These are phyloP conservation scores for Cybosia mesomella DNA, from an alignment of 2,888 invertebrate species.

Conservation along the genomic window DNA sequence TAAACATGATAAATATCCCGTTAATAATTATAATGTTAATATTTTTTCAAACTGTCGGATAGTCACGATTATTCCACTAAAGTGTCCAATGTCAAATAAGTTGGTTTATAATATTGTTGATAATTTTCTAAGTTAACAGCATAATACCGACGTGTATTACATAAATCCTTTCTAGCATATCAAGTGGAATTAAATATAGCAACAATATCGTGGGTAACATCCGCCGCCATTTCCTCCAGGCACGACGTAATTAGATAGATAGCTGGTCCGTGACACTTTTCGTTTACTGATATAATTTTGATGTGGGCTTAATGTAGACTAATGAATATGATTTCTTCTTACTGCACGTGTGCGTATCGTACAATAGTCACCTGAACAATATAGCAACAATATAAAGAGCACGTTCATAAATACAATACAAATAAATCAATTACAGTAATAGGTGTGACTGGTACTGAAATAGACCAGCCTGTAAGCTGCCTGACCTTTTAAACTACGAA, in stretches of 20 bases:
- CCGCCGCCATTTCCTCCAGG: not conserved
- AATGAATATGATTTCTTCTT: not conserved
- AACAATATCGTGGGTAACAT: not conserved
- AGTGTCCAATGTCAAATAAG: too few relatives aligned
- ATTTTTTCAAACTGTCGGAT: not conserved
- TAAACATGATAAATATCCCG: too few relatives aligned
- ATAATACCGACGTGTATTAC: not conserved
- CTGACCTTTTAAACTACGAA: too few relatives aligned
- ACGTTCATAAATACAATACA: too few relatives aligned
- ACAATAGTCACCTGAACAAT: too few relatives aligned
- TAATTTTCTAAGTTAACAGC: not conserved
- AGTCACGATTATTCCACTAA: not conserved
- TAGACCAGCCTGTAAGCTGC: too few relatives aligned
- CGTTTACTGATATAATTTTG: not conserved
- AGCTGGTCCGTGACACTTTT: not conserved
- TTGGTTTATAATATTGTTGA: not conserved
- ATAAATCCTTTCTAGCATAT: not conserved
- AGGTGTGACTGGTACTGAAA: too few relatives aligned
- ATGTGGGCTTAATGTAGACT: too few relatives aligned
- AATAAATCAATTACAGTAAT: too few relatives aligned
- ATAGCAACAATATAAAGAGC: too few relatives aligned
- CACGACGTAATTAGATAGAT: not conserved
- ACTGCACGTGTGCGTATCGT: not conserved
- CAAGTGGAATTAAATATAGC: not conserved
- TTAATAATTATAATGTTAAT: too few relatives aligned